Evolutionary conservation across 2,797 vertebrate species (phyloP).

Genomic region (Buphagus erythrorhynchus): DNA sequence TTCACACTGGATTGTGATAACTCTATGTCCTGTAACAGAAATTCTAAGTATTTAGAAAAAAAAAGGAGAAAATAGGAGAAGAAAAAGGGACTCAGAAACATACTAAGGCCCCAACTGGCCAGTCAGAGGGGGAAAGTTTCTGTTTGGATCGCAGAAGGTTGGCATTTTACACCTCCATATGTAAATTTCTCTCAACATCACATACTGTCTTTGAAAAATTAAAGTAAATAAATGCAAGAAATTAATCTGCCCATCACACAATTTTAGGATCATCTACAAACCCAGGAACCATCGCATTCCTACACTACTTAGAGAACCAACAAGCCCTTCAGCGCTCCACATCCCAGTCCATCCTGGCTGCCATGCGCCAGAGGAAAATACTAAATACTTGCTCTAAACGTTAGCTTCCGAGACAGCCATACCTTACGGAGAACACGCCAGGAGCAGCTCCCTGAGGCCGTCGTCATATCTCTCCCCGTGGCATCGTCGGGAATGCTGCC

Average conservation of each 20-base stretch:
- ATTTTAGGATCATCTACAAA: neutral
- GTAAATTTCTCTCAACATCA: neutral
- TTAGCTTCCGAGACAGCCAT: neutral
- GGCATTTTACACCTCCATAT: neutral
- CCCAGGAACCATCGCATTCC: neutral
- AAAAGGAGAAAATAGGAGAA: rapidly evolving
- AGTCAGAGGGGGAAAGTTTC: neutral
- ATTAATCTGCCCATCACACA: rapidly evolving
- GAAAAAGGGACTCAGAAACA: neutral
- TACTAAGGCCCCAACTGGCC: neutral
- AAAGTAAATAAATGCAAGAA: neutral
- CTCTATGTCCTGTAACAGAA: neutral
- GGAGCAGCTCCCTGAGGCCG: neutral
- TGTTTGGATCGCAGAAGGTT: neutral
- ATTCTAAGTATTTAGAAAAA: neutral
- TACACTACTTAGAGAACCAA: rapidly evolving
- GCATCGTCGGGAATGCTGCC: neutral
- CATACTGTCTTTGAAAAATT: rapidly evolving
- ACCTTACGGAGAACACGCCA: slow-evolving; percentile 47
- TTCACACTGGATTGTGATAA: neutral
- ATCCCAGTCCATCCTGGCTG: neutral
- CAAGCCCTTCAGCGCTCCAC: neutral
- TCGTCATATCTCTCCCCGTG: slow-evolving; percentile 59
- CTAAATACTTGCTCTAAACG: rapidly evolving
- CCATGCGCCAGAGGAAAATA: neutral